Conservation (phyloP, 2,797 vertebrate genomes). For the Zalophus californianus region DNA sequence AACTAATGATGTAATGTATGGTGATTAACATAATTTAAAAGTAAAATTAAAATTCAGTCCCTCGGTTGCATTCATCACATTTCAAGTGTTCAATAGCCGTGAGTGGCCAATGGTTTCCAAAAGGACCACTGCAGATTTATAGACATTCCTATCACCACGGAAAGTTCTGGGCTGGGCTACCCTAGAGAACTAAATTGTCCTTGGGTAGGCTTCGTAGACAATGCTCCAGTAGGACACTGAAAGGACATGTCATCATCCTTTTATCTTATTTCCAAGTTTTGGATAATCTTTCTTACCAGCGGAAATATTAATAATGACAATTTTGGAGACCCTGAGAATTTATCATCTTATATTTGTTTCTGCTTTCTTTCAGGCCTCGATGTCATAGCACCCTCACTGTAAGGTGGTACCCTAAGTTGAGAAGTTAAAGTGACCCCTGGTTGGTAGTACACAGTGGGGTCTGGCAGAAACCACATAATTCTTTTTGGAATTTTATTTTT, state of each 20-base stretch:
- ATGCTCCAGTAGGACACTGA: neutral
- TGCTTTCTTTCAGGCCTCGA: neutral
- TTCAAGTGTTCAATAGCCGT: neutral
- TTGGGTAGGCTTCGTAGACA: neutral
- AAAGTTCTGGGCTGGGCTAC: neutral
- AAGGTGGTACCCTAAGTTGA: neutral
- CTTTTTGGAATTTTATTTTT: neutral
- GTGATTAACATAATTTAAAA: neutral
- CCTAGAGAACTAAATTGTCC: neutral
- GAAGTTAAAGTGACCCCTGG: neutral
- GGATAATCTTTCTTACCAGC: neutral
- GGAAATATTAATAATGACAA: neutral
- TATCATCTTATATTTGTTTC: neutral
- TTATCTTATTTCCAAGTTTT: neutral
- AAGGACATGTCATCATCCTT: neutral
- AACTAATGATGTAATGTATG: no score
- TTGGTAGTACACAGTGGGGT: neutral
- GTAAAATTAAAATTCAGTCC: neutral
- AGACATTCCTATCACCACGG: neutral
- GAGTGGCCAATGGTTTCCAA: neutral
- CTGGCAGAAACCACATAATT: neutral
- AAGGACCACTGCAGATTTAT: neutral
- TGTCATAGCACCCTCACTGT: neutral
- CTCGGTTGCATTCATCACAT: neutral
- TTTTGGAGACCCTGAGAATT: neutral